These are phyloP conservation scores for Crypturellus tataupa DNA, from an alignment of 2,797 vertebrate species.

Conservation along the genomic window DNA sequence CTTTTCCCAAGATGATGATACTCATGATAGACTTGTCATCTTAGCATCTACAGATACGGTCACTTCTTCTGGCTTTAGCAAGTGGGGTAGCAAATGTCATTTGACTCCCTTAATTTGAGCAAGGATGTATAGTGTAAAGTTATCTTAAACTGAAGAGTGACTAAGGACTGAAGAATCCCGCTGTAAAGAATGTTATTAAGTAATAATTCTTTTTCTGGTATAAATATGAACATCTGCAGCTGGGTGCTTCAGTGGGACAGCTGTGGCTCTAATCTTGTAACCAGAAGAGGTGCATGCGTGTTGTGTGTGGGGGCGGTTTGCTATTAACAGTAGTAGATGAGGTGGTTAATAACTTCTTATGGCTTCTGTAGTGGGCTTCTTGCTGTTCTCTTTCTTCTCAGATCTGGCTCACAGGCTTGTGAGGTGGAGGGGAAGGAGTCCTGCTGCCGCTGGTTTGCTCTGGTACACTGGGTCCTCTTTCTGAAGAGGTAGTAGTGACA, in stretches of 20 bases:
- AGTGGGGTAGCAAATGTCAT: conserved; percentile 28
- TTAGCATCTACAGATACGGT: conserved; percentile 19
- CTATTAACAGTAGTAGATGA: not conserved
- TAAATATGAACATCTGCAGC: conserved; percentile 36
- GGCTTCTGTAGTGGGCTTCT: not conserved
- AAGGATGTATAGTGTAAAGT: not conserved
- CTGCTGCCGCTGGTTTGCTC: not conserved
- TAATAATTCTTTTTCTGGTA: not conserved
- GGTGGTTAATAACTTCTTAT: not conserved
- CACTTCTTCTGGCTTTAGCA: not conserved
- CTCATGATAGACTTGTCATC: not conserved
- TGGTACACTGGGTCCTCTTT: not conserved
- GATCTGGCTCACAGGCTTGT: not conserved
- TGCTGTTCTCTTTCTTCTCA: conserved; percentile 4
- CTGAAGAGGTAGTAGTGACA: not conserved
- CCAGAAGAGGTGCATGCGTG: not conserved
- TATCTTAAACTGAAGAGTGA: conserved; percentile 6
- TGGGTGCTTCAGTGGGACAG: not conserved
- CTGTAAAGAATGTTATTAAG: conserved; percentile 20
- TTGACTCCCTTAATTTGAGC: not conserved
- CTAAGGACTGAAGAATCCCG: conserved; percentile 29
- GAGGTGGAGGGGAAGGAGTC: not conserved
- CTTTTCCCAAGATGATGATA: not conserved
- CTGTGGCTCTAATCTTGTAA: not conserved
- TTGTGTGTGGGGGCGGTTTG: not conserved